A percentile compares a stretch with the other conserved stretches of the same genome.
Evolutionary conservation across 2,113 vertebrate genomes (phyloP).

Genomic region (Zosterops japonicus): DNA sequence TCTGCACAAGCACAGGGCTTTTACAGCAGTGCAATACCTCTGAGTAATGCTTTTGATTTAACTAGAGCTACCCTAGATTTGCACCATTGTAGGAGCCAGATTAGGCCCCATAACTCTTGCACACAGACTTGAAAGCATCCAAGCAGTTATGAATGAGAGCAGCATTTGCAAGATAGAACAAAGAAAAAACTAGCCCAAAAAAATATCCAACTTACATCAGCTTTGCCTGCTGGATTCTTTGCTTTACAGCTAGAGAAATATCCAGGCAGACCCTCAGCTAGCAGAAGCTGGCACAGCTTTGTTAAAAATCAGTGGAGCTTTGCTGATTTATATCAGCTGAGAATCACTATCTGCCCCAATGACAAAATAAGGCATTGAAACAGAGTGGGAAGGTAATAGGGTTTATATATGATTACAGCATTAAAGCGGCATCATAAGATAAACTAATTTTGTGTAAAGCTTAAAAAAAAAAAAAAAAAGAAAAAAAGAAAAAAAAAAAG

Average conservation of each 20-base stretch:
- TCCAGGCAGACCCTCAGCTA: slow-evolving; percentile 52
- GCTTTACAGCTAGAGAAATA: slow-evolving; percentile 34
- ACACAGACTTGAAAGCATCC: slow-evolving; percentile 14
- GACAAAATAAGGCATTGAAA: slow-evolving; percentile 60
- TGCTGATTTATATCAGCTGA: slow-evolving; percentile 68
- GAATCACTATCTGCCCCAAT: slow-evolving; percentile 60
- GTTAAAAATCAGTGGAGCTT: slow-evolving; percentile 70
- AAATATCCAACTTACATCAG: slow-evolving; percentile 24
- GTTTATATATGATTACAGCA: slow-evolving; percentile 46
- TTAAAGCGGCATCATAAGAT: slow-evolving; percentile 39
- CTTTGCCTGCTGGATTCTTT: slow-evolving; percentile 38
- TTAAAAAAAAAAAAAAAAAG: not conserved
- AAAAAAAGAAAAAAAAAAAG: not conserved
- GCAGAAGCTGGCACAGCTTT: slow-evolving; percentile 63
- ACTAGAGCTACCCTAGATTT: slow-evolving; percentile 35
- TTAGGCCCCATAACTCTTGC: slow-evolving; percentile 31
- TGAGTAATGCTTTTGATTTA: slow-evolving; percentile 51
- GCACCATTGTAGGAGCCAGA: slow-evolving; percentile 40
- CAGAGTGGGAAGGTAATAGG: slow-evolving; percentile 37
- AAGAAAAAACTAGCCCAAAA: slow-evolving; percentile 13
- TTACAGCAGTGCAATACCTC: slow-evolving; percentile 11
- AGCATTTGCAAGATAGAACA: slow-evolving; percentile 31
- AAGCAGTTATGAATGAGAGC: slow-evolving; percentile 40
- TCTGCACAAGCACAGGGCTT: not conserved
- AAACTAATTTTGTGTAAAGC: slow-evolving; percentile 43